Evolutionary conservation across 1,140 invertebrate species (phyloP).

Genomic region (Hypothenemus hampei): DNA sequence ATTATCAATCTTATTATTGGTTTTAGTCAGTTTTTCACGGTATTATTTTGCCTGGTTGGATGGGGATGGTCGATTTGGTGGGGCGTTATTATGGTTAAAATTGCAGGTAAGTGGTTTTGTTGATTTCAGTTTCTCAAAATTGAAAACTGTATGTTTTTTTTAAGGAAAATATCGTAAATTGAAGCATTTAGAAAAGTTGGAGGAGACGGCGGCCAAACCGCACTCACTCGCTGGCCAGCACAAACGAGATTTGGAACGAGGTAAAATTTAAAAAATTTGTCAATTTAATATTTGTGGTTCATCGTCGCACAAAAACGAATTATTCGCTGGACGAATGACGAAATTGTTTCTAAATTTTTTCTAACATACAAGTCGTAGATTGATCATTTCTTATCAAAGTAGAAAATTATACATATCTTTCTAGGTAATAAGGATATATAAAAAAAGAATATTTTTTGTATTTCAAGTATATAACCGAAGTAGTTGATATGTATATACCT

Average conservation of each 20-base stretch:
- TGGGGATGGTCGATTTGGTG: constrained; percentile 98
- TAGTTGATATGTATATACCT: background rate
- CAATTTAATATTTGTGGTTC: no score
- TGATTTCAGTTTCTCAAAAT: background rate
- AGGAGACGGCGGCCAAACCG: constrained; percentile 17
- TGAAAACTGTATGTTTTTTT: constrained; percentile 12
- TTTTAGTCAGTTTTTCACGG: constrained; percentile 80
- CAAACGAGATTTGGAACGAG: constrained; percentile 30
- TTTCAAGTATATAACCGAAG: background rate
- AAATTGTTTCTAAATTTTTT: constrained; percentile 1
- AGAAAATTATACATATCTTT: constrained; percentile 13
- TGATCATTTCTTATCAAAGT: background rate
- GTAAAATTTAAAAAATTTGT: constrained; percentile 10
- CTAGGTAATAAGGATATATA: no score
- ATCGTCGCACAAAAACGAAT: constrained; percentile 11
- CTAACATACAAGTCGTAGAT: background rate
- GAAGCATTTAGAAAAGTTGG: constrained; percentile 34
- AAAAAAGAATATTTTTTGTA: constrained; percentile 18
- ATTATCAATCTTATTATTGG: constrained; percentile 83
- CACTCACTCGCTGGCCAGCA: constrained; percentile 8
- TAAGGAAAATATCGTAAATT: constrained; percentile 39
- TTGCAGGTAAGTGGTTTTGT: constrained; percentile 61
- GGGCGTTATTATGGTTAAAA: constrained; percentile 82
- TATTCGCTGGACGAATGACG: constrained; percentile 15
- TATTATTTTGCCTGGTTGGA: constrained; percentile 91